phyloP scores from a whole-genome alignment of 2,113 vertebrate species.

The Heterotilapia buettikoferi region DNA sequence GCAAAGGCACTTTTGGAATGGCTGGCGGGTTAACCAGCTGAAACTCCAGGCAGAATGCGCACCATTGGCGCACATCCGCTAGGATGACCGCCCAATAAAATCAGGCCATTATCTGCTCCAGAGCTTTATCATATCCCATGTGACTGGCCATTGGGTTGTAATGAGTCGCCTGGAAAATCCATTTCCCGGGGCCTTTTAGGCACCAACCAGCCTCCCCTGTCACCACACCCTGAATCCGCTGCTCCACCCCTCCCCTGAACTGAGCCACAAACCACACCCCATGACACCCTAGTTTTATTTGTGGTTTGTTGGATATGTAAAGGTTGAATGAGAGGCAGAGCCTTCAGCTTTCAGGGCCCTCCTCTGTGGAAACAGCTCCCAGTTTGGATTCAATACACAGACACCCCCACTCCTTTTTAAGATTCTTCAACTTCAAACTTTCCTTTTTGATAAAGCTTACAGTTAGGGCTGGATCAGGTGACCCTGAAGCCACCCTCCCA shows the following conservation, averaged over 20 bases:
- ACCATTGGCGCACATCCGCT: not conserved
- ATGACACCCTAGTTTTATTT: not conserved
- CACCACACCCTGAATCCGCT: not conserved
- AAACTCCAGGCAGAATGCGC: not conserved
- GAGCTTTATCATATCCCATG: not conserved
- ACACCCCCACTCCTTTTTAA: not conserved
- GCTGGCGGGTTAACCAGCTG: not conserved
- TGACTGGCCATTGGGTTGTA: not conserved
- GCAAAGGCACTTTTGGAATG: not conserved
- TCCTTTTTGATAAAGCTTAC: not conserved
- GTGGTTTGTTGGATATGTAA: not conserved
- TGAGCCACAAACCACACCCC: not conserved
- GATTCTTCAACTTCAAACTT: not conserved
- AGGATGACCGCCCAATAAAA: not conserved
- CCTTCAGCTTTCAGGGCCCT: not conserved
- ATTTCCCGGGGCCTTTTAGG: not conserved
- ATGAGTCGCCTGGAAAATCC: not conserved
- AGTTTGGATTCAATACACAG: not conserved
- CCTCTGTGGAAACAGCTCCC: not conserved
- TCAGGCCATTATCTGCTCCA: not conserved
- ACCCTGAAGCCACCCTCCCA: not conserved
- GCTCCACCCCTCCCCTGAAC: not conserved
- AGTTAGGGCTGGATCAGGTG: not conserved
- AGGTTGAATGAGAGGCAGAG: not conserved
- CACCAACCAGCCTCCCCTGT: not conserved